Conservation (phyloP, 37 sponge, comb jelly and placozoan species). For the Amphimedon queenslandica region DNA sequence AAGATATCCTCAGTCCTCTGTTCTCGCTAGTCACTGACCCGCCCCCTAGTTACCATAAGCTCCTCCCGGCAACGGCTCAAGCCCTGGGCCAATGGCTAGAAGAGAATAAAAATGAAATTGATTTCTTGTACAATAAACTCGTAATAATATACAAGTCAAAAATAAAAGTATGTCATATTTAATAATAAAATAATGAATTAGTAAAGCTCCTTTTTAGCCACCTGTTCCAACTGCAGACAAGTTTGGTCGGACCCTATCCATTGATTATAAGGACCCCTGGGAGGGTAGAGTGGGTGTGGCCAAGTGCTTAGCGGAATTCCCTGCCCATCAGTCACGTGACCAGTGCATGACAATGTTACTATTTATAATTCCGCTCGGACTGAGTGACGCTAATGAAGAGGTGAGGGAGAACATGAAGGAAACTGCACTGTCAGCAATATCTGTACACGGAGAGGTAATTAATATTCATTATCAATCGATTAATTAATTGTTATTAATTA, state of each 20-base stretch:
- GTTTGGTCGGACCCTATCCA: conserved; percentile 38
- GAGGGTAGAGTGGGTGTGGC: conserved; percentile 83
- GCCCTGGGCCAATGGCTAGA: conserved; percentile 50
- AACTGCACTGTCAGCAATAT: conserved; percentile 68
- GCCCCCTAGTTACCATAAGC: conserved; percentile 4
- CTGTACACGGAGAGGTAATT: conserved; percentile 66
- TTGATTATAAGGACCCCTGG: conserved; percentile 66
- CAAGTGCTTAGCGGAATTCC: conserved; percentile 56
- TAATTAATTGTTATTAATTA: too few species aligned
- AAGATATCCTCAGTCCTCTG: conserved; percentile 15
- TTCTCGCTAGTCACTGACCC: conserved; percentile 23
- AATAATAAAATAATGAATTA: too few species aligned
- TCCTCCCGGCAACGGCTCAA: conserved; percentile 42
- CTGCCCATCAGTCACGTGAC: conserved; percentile 25
- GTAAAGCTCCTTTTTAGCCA: not conserved
- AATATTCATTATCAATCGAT: not conserved
- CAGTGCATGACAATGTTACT: conserved; percentile 40
- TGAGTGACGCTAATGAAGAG: conserved; percentile 51
- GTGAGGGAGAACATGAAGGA: conserved; percentile 67
- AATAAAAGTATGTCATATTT: conserved; percentile 14
- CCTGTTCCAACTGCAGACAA: conserved; percentile 41
- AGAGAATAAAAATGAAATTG: not conserved
- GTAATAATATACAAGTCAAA: conserved; percentile 28
- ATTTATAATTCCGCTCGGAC: conserved; percentile 69
- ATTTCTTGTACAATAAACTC: conserved; percentile 21